Conservation (phyloP, 2,797 vertebrate species). For the Pangasius djambal region DNA sequence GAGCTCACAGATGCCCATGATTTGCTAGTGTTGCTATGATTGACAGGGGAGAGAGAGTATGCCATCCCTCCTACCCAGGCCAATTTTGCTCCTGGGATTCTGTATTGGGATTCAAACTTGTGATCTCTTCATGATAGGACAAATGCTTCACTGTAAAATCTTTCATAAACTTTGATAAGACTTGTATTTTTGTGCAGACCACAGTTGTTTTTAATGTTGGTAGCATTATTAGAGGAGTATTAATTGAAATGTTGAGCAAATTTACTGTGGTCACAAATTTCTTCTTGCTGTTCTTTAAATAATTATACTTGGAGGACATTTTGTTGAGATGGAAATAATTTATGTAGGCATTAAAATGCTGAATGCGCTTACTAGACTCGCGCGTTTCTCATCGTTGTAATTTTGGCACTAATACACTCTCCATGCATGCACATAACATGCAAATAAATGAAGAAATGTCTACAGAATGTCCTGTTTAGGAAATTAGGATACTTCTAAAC, state of each 20-base stretch:
- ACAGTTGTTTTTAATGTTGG: neutral
- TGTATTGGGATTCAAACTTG: neutral
- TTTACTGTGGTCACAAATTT: neutral
- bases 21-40: neutral
- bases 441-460: neutral
- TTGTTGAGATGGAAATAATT: neutral
- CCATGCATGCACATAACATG: neutral
- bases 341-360: neutral
- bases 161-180: neutral
- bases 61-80: neutral
- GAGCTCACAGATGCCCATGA: neutral
- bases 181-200: neutral
- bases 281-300: neutral
- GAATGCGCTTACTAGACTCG: neutral
- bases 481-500: neutral
- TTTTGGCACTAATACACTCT: neutral
- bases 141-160: neutral
- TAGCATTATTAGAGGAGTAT: neutral
- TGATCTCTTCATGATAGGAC: neutral
- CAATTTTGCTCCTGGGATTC: neutral
- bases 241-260: neutral
- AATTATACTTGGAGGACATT: neutral
- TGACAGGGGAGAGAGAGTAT: neutral
- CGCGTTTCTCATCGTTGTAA: neutral
- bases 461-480: neutral